A percentile compares a stretch with the other conserved stretches of the same genome.
phyloP scores from a whole-genome alignment of 2,888 invertebrate species.

The Helicoverpa assulta region DNA sequence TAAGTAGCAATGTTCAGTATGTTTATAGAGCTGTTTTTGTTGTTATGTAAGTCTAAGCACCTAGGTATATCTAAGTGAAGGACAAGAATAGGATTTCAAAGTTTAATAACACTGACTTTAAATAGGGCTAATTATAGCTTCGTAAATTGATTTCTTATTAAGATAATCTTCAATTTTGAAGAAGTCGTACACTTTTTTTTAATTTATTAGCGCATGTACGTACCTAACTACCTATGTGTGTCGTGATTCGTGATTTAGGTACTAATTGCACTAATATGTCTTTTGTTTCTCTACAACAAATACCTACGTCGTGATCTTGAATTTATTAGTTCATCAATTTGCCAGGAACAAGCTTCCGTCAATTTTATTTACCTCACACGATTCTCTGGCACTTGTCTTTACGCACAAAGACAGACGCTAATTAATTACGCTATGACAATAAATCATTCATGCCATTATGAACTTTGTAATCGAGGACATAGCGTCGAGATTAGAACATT shows the following conservation, averaged over 20 bases:
- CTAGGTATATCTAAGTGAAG: no score
- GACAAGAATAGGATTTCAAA: no score
- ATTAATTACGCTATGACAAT: constrained; percentile 42
- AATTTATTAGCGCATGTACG: no score
- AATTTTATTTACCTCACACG: constrained; percentile 62
- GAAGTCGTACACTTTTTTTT: no score
- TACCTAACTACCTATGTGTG: no score
- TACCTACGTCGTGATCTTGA: constrained; percentile 44
- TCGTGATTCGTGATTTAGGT: constrained; percentile 17
- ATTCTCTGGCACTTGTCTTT: constrained; percentile 46
- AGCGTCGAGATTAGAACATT: constrained; percentile 26
- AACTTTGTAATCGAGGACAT: constrained; percentile 35
- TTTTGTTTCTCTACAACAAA: constrained; percentile 13
- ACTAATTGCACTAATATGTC: constrained; percentile 32
- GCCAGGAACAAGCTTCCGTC: constrained; percentile 70
- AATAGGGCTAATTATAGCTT: no score
- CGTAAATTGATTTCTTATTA: no score
- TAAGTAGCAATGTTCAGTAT: no score
- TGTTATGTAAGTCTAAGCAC: no score
- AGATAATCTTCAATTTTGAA: no score
- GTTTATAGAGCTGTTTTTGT: no score
- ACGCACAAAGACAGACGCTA: constrained; percentile 36
- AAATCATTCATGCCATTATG: constrained; percentile 43
- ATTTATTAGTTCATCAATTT: constrained; percentile 66
- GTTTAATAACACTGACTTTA: no score